Conservation (phyloP, 2,797 vertebrate genomes). For the Epinephelus coioides region DNA sequence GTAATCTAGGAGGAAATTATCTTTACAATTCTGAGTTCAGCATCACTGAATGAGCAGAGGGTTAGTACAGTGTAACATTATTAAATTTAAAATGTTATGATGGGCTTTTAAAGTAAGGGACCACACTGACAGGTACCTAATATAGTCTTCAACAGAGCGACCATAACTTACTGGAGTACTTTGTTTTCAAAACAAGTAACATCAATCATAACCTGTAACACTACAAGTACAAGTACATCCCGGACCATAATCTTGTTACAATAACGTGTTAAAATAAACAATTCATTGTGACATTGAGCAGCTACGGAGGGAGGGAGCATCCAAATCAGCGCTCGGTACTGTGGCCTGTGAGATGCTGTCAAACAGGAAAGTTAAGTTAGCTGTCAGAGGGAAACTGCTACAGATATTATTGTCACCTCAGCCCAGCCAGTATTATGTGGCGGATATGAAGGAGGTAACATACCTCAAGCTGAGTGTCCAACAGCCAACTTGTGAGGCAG, state of each 20-base stretch:
- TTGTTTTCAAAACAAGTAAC: background rate
- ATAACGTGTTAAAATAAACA: background rate
- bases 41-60: background rate
- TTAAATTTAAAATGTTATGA: background rate
- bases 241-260: background rate
- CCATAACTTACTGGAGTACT: background rate
- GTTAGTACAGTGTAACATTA: too few relatives aligned
- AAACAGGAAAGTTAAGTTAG: conserved; percentile 33
- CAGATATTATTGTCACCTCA: rapidly evolving
- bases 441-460: background rate
- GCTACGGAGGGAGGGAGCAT: background rate
- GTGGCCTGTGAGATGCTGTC: conserved; percentile 52
- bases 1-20: too few relatives aligned
- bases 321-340: background rate
- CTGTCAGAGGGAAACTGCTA: background rate
- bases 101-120: background rate
- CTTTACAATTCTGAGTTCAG: too few relatives aligned
- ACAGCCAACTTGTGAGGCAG: conserved; percentile 40
- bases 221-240: too few relatives aligned
- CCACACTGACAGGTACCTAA: too few relatives aligned
- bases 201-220: background rate
- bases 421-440: too few relatives aligned
- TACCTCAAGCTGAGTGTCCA: conserved; percentile 55
- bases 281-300: background rate
- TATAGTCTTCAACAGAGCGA: background rate